Base-by-base conservation (phyloP, 2,797 vertebrate genomes). In the Oryzias dopingdopingensis region DNA sequence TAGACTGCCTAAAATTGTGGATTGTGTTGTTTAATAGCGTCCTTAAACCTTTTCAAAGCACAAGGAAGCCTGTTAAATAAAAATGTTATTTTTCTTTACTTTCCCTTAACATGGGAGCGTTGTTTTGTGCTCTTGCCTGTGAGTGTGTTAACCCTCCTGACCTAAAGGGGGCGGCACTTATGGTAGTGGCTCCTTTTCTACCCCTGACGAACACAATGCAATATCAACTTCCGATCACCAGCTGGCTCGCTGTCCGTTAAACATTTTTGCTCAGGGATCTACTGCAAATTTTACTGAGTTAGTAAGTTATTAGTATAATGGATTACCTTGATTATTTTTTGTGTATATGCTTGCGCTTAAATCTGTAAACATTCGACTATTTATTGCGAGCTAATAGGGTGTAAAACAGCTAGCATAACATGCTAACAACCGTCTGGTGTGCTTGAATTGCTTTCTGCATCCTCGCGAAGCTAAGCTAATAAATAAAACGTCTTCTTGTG, bases 221-320 rank as follows among this genome's bases (percentile, higher is more conserved):
- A 56, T 4, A 62, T 66, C 50, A 56, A 83, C 82, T 82, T 89
- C 87, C 87, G 86, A 76, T 14, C 53, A 70, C 54, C 70, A 67
- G 80, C 82, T 76, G 74, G 65, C 60, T 23, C 69, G 66, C 62
- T 80, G 83, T 77, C 64, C 47, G 58, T 13, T 54, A 57, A 47
- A 67, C 18, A 41, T 66, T 65, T 72, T 74, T 70, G 76, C 89
- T 90, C 86, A 88, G 87, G 87, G 86, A 90, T 66, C 32, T 74
- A 77, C 65, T 14, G 45, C 24, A 22, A 44, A 69, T 51, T 74
- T 80, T 58, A 56, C 50, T 54, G 29, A 47, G 69, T 29, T 47
- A 80, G 86, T 88, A 61, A 63, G 72, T 7, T 22, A 16, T 23
- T 3, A 2, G 4, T 23, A 41, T 20, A 0, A 32, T 55, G 2